Evolutionary conservation across 2,797 vertebrate species (phyloP), one percentile per base, ranked within the genome.

Genomic region (Chiloscyllium punctatum): DNA sequence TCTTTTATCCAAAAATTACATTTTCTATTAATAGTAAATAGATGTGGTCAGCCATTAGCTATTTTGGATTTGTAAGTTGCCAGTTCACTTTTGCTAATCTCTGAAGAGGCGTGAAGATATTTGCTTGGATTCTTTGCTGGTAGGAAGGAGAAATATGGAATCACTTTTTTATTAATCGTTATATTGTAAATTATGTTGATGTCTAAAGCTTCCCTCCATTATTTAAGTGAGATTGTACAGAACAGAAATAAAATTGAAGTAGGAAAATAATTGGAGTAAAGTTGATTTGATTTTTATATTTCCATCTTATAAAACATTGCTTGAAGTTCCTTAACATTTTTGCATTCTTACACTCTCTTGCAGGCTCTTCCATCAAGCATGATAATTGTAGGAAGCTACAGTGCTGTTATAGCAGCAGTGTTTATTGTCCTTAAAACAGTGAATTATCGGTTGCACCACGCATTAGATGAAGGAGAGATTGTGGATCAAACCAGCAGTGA

Each of bases 321-420:
- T 66, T 84, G 82, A 84, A 33, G 87, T 66, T 62, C 62, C 15
- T 90, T 90, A 33, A 62, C 53, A 57, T 92, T 62, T 48, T 92
- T 42, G 18, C 42, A 13, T 86, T 77, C 96, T 95, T 57, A 95
- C 96, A 13, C 96, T 97, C 96, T 97, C 96, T 97, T 96, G 96
- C 97, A 99, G 99, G 99, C 99, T 66, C 98, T 99, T 97, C 98
- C 99, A 95, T 99, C 99, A 96, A 99, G 98, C 96, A 98, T 99
- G 98, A 98, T 98, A 97, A 99, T 99, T 96, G 99, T 99, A 96
- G 99, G 98, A 96, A 98, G 99, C 97, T 99, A 99, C 98, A 99
- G 99, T 96, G 98, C 99, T 0, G 98, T 99, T 97, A 98, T 99
- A 95, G 99, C 98, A 95, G 98, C 98, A 97, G 98, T 99, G 97